phyloP scores from a whole-genome alignment of 2,888 invertebrate genomes.

The Nephrotoma appendiculata region DNA sequence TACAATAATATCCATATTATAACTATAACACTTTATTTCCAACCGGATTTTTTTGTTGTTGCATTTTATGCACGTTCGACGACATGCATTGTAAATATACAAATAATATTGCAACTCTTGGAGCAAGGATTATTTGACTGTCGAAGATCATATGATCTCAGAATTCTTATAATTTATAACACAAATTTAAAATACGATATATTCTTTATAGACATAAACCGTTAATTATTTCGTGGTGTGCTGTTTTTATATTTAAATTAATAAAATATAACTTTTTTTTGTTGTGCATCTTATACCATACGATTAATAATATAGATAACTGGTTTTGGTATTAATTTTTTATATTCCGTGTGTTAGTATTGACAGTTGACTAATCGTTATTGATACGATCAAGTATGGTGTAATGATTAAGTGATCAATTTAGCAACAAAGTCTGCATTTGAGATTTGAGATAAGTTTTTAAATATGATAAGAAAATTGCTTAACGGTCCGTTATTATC shows the following conservation, averaged over 20 bases:
- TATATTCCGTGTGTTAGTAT: neutral
- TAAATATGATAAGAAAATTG: too few relatives aligned
- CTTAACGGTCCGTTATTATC: too few relatives aligned
- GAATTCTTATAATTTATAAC: neutral
- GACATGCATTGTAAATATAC: neutral
- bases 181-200: neutral
- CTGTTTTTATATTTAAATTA: neutral
- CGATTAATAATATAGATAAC: neutral
- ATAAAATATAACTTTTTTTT: neutral
- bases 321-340: neutral
- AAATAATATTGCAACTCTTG: neutral
- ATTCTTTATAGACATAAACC: neutral
- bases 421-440: neutral
- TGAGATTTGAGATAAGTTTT: neutral
- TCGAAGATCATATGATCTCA: neutral
- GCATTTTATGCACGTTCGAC: neutral
- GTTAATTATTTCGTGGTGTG: neutral
- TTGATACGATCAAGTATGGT: neutral
- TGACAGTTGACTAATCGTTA: neutral
- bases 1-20: neutral
- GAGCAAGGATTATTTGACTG: neutral
- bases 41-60: neutral
- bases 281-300: neutral
- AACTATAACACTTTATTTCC: neutral
- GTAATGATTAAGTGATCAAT: neutral